Evolutionary conservation across 2,113 vertebrate genomes (phyloP), one percentile per base, ranked within the genome.

Genomic region (Vidua chalybeata): DNA sequence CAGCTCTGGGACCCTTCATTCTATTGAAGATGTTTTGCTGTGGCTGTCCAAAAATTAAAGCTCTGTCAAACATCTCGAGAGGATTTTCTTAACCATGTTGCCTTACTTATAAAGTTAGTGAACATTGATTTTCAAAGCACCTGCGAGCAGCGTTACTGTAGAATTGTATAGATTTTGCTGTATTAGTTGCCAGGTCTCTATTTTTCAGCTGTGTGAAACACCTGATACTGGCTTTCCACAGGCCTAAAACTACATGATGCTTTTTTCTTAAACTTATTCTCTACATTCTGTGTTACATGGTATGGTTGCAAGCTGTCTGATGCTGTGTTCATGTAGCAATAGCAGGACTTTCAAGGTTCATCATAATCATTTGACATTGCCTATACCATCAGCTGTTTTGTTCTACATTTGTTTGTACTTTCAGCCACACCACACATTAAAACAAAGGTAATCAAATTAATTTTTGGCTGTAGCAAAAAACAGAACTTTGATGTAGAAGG

Each of bases 61-160:
- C 39, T 84, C 68, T 68, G 22, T 86, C 77, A 88, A 41, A 86
- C 76, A 71, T 91, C 90, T 86, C 1, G 4, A 84, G 66, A 83
- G 67, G 85, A 76, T 93, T 82, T 93, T 94, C 81, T 93, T 92
- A 85, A 91, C 80, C 56, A 80, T 87, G 84, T 97, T 96, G 96
- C 96, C 96, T 97, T 97, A 97, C 91, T 91, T 97, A 76, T 43
- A 39, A 86, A 84, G 52, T 72, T 75, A 63, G 56, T 58, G 52
- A 89, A 68, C 69, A 37, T 71, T 69, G 39, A 71, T 91, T 96
- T 93, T 92, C 59, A 68, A 83, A 96, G 66, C 45, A 86, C 49
- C 69, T 80, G 39, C 37, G 5, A 95, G 72, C 72, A 96, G 64
- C 15, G 3, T 94, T 92, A 55, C 52, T 90, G 48, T 75, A 79